These are phyloP conservation scores for Galerucella pusilla DNA, from an alignment of 2,888 invertebrate species.

Conservation along the genomic window DNA sequence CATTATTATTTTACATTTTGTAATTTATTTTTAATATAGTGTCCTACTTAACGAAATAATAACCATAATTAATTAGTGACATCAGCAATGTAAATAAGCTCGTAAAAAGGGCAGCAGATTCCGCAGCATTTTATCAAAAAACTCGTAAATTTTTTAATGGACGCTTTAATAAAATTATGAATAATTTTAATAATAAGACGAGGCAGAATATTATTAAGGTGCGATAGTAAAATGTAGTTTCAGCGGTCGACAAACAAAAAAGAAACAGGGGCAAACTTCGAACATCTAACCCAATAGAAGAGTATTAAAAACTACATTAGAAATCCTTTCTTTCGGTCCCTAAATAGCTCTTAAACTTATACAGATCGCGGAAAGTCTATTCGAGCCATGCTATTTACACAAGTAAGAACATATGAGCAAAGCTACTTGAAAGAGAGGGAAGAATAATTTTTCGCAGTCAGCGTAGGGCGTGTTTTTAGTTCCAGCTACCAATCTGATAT, in stretches of 20 bases:
- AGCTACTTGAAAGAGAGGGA: no score
- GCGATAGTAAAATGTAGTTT: conserved; percentile 1
- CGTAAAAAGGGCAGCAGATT: conserved; percentile 1
- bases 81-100: neutral
- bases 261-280: neutral
- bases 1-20: neutral
- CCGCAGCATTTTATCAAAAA: neutral
- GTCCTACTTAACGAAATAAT: neutral
- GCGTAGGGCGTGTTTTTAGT: no score
- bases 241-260: conserved; percentile 9
- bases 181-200: conserved; percentile 17
- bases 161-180: conserved; percentile 15
- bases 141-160: conserved; percentile 17
- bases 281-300: neutral
- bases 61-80: conserved; percentile 9
- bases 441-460: no score
- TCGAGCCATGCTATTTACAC: no score
- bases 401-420: no score
- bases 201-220: conserved; percentile 1
- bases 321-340: no score
- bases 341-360: no score
- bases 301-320: no score
- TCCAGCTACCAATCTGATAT: no score
- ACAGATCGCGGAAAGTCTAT: no score
- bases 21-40: neutral